A percentile compares a stretch with the other conserved stretches of the same genome.
phyloP scores from a whole-genome alignment of 2,797 vertebrate genomes.

The Fringilla coelebs region DNA sequence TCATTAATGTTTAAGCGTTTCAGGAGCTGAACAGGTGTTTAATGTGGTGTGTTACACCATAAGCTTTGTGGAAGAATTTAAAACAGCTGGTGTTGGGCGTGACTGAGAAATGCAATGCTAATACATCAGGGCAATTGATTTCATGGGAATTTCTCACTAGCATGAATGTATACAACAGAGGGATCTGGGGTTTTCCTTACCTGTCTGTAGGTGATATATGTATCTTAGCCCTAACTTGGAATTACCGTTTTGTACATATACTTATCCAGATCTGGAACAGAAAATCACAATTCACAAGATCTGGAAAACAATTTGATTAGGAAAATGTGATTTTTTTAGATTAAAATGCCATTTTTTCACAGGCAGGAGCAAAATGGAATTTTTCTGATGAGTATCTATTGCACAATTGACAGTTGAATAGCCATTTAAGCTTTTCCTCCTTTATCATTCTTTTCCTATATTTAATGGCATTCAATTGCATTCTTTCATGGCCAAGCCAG shows the following conservation, averaged over 20 bases:
- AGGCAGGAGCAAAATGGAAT: not conserved
- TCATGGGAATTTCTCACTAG: not conserved
- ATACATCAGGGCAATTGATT: not conserved
- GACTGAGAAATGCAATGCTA: not conserved
- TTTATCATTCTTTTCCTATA: not conserved
- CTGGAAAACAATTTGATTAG: not conserved
- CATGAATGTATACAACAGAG: not conserved
- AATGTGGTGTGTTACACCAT: constrained; percentile 2
- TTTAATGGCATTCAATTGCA: not conserved
- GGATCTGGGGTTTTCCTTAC: not conserved
- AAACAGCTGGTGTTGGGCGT: not conserved
- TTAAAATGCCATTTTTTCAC: constrained; percentile 4
- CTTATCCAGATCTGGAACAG: not conserved
- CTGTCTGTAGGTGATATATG: accelerated
- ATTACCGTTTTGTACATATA: not conserved
- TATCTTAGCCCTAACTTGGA: not conserved
- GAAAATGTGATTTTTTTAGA: not conserved
- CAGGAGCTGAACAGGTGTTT: constrained; percentile 17
- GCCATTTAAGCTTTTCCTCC: constrained; percentile 9
- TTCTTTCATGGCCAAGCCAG: not conserved
- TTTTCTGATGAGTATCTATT: not conserved
- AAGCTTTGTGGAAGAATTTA: constrained; percentile 30
- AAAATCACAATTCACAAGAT: not conserved
- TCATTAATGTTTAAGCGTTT: constrained; percentile 45
- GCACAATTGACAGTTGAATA: not conserved